Evolutionary conservation across 2,113 vertebrate genomes (phyloP), one percentile per base, ranked within the genome.

Genomic region (Osmerus mordax): DNA sequence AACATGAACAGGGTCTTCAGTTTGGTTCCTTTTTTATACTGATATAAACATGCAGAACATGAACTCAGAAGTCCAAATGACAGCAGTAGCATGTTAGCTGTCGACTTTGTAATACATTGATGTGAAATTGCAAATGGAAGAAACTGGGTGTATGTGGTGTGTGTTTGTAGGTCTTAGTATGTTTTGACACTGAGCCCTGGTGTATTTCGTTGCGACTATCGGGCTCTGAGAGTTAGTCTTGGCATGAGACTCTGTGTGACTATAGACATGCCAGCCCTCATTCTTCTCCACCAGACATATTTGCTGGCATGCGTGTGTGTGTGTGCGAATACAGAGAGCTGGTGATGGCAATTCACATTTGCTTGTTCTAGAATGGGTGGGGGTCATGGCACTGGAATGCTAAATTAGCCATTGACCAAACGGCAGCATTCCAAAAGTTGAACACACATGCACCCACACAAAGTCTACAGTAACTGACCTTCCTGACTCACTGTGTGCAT

Each of bases 241-340:
- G 23, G 47, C 56, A 63, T 54, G 16, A 32, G 58, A 41, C 47
- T 29, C 47, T 0, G 25, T 23, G 58, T 53, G 23, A 63, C 52
- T 63, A 14, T 58, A 47, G 41, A 61, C 19, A 65, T 56, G 52
- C 59, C 51, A 23, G 66, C 51, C 29, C 14, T 56, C 61, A 69
- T 47, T 28, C 28, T 21, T 58, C 18, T 19, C 66, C 67, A 29
- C 60, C 28, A 47, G 66, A 19, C 67, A 75, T 60, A 69, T 64
- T 67, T 75, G 60, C 51, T 56, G 65, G 47, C 18, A 3, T 58
- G 47, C 16, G 25, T 73, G 62, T 71, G 70, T 71, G 19, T n/a
- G 21, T 21, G 14, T 19, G 60, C 28, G 11, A 3, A 28, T 60
- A 47, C 41, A 47, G 58, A 21, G 58, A 12, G 58, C 19, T 18